Percentiles rank a stretch among this genome's conserved stretches.
phyloP scores from a whole-genome alignment of 2,797 vertebrate species.

The Ceryle rudis region DNA sequence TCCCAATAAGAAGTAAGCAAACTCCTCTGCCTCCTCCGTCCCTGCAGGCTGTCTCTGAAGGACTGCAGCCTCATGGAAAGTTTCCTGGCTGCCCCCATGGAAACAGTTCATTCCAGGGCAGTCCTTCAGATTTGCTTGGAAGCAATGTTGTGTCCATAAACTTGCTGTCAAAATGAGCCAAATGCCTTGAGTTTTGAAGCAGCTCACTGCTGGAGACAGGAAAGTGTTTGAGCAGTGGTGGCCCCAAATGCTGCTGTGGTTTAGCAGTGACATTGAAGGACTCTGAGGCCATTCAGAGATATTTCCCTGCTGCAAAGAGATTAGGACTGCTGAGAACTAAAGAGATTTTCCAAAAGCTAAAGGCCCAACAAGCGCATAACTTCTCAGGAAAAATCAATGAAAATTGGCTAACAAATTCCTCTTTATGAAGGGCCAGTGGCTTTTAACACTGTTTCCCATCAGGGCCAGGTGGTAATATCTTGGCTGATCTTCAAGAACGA shows the following conservation, averaged over 20 bases:
- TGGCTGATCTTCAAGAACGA: neutral
- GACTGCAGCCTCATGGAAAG: constrained; percentile 10
- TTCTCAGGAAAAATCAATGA: neutral
- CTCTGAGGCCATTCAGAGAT: neutral
- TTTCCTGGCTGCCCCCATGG: constrained; percentile 24
- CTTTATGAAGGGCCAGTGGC: neutral
- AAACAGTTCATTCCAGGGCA: constrained; percentile 42
- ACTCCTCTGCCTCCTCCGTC: neutral
- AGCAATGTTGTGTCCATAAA: neutral
- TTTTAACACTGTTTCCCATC: neutral
- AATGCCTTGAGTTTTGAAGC: neutral
- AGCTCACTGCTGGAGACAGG: neutral
- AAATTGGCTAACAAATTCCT: neutral
- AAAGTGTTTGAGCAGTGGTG: neutral
- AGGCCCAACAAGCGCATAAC: neutral
- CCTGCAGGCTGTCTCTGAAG: neutral
- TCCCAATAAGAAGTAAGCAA: neutral
- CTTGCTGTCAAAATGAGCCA: neutral
- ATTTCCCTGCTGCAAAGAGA: neutral
- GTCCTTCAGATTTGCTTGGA: neutral
- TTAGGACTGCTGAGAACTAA: neutral
- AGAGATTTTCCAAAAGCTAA: neutral
- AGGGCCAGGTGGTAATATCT: neutral
- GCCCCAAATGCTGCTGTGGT: neutral
- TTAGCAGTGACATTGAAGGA: neutral